Percentiles rank a stretch among this genome's conserved stretches.
Evolutionary conservation across 2,113 vertebrate genomes (phyloP).

Genomic region (Pachyramphus minor): DNA sequence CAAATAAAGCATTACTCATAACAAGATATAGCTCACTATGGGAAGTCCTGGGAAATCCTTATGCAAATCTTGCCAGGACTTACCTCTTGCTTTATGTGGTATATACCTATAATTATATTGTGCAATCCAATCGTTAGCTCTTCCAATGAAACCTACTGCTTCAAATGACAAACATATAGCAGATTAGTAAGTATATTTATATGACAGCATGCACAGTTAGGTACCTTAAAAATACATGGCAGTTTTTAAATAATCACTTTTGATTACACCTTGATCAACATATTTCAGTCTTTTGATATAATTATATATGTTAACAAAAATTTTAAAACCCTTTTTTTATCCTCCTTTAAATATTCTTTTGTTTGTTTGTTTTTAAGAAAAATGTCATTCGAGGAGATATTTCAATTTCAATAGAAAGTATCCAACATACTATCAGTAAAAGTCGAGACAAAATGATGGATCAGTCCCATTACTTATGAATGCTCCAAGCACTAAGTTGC

Average conservation of each 20-base stretch:
- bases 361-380: not conserved
- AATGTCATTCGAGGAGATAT: not conserved
- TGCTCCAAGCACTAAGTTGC: not conserved
- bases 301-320: not conserved
- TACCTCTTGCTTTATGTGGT: not conserved
- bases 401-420: not conserved
- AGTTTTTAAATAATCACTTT: not conserved
- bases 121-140: not conserved
- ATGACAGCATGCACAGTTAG: not conserved
- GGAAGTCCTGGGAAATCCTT: not conserved
- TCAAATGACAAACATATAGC: not conserved
- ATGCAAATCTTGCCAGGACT: not conserved
- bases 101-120: not conserved
- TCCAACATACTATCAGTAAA: not conserved
- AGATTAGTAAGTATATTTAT: not conserved
- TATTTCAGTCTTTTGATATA: not conserved
- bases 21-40: not conserved
- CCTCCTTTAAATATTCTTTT: not conserved
- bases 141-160: not conserved
- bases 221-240: not conserved
- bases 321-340: not conserved
- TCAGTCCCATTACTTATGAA: not conserved
- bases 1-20: not conserved
- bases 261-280: rapidly evolving
- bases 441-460: not conserved